Base-by-base conservation (phyloP, 2,888 invertebrate species). In the Microchrysa polita region DNA sequence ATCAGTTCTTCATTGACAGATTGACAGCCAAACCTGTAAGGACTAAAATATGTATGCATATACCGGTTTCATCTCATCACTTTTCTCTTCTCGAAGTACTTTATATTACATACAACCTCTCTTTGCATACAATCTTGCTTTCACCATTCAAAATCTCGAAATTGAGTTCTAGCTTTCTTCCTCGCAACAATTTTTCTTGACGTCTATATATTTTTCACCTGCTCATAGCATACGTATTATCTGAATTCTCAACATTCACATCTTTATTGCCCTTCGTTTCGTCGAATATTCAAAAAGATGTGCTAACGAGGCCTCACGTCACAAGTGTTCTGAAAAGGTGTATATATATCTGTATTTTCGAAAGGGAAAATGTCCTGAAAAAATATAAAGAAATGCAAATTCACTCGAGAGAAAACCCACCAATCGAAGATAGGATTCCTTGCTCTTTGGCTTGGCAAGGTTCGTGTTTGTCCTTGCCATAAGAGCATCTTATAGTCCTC, bases 201-300 rank as follows among this genome's bases (percentile, higher is more conserved):
- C n/a, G 61, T 40, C 61, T 61, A 27, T n/a, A n/a, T n/a, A n/a
- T 18, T 40, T 61, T 48, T 40, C 61, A 61, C 61, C 61, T 61
- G 61, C n/a, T n/a, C n/a, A n/a, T n/a, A n/a, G n/a, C n/a, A n/a
- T n/a, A n/a, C n/a, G n/a, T n/a, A n/a, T n/a, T n/a, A n/a, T n/a
- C n/a, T n/a, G n/a, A n/a, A n/a, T n/a, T 61, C 61, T 61, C 16
- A 18, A 61, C 40, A 61, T 16, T 61, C 40, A 61, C 34, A 40
- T 34, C 42, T n/a, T 61, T 61, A 34, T 61, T 9, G 18, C 40
- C n/a, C 61, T 16, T 12, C 40, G 16, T 40, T 61, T n/a, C n/a
- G n/a, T n/a, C 61, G 61, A 61, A 14, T n/a, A n/a, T 61, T 40
- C 16, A 23, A 61, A 61, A 40, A 40, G 40, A 18, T 40, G 27